Evolutionary conservation across 2,797 vertebrate species (phyloP).

Genomic region (Clamator glandarius): DNA sequence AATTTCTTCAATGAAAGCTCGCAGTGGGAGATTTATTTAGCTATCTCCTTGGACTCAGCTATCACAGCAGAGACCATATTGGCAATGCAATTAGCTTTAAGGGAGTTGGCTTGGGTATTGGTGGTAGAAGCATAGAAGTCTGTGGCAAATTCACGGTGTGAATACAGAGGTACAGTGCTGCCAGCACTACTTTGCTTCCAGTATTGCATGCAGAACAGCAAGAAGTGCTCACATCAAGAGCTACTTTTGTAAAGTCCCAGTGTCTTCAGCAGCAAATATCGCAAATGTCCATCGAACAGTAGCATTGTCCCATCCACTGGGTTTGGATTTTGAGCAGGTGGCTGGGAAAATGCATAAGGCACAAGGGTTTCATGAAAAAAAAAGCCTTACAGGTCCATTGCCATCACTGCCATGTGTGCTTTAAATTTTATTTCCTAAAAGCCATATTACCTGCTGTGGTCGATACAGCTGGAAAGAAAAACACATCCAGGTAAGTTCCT

Average conservation of each 20-base stretch:
- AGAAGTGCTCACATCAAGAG: background rate
- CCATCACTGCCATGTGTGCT: background rate
- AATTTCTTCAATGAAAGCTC: background rate
- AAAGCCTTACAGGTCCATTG: background rate
- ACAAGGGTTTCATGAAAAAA: background rate
- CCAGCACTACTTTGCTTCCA: background rate
- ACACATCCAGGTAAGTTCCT: background rate
- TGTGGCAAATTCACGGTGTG: background rate
- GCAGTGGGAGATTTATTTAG: background rate
- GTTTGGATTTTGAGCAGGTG: background rate
- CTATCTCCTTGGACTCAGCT: background rate
- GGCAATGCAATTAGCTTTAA: background rate
- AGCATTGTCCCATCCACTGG: background rate
- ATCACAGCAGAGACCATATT: background rate
- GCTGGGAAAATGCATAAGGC: background rate
- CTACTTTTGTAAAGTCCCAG: background rate
- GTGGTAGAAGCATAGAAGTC: background rate
- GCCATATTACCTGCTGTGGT: background rate
- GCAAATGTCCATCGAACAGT: background rate
- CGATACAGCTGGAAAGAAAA: background rate
- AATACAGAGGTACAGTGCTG: background rate
- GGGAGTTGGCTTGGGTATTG: background rate
- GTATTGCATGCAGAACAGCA: background rate
- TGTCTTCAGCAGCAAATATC: background rate
- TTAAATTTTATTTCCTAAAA: background rate